Base-by-base conservation (phyloP, 2,797 vertebrate genomes). In the Hephaestus fuliginosus region DNA sequence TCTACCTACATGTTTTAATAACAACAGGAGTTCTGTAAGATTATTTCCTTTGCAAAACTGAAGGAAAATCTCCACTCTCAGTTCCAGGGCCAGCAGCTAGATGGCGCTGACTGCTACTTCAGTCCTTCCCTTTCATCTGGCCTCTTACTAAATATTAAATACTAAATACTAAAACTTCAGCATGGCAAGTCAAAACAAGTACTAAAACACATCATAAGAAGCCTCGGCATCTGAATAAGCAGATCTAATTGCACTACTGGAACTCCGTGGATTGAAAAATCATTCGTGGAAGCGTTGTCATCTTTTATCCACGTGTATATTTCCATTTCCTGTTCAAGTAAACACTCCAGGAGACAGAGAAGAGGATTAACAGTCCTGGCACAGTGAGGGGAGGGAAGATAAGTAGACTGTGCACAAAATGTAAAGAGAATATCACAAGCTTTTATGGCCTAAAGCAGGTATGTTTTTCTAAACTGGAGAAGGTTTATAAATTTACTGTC, bases 261-360 rank as follows among this genome's bases (percentile, higher is more conserved):
- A 7, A 41, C 22, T 41, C 36, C 7, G 3, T 9, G 36, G 65
- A 33, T 0, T 22, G 36, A 65, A 39, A 30, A 77, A 76, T 61
- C n/a, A 41, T 61, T 72, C 10, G 0, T 20, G 5, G 30, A 72
- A 67, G 44, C 79, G 67, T 66, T 79, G 61, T 71, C 64, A 63
- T 74, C 70, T 69, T 60, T 70, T 30, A 68, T 67, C 33, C 69
- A 68, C 43, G 28, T 66, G 78, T 84, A 63, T 22, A 69, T 76
- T 85, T 85, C 80, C 69, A 88, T 77, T 87, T 91, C 78, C 88
- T 82, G 85, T 86, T 85, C 43, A 74, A 83, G 82, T 84, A 80
- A 86, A 74, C 85, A 61, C 55, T 69, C 7, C 12, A 17, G 83
- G 39, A 73, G 53, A 76, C 66, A 15, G 64, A 71, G 52, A n/a